These are phyloP conservation scores for Drosophila subquinaria DNA, from an alignment of 2,888 invertebrate species.

Conservation along the genomic window DNA sequence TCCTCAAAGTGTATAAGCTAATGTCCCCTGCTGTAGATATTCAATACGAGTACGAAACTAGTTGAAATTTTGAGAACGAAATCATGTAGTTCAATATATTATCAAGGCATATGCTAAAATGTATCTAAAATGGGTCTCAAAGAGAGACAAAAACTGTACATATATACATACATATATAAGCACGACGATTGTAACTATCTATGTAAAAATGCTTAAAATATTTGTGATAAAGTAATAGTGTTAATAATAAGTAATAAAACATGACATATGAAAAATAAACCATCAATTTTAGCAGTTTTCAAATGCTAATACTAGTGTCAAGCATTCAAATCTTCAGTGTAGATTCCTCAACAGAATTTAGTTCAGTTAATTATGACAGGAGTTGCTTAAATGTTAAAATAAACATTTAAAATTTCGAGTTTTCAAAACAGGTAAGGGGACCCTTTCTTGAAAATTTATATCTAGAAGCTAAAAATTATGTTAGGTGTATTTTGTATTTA, in stretches of 20 bases:
- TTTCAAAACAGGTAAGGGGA: no score
- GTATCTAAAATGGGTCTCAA: conserved; percentile 44
- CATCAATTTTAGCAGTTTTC: background rate
- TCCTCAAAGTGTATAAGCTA: conserved; percentile 63
- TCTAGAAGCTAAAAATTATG: no score
- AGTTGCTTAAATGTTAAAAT: no score
- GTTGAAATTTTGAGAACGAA: conserved; percentile 53
- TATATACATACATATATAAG: conserved; percentile 57
- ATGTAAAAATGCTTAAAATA: conserved; percentile 83
- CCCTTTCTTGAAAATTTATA: no score
- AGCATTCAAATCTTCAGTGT: no score
- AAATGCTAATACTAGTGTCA: background rate
- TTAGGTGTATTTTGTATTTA: no score
- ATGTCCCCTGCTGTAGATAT: conserved; percentile 70
- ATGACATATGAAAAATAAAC: conserved; percentile 58
- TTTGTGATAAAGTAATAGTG: conserved; percentile 81
- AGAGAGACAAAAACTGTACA: conserved; percentile 41
- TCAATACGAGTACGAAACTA: conserved; percentile 50
- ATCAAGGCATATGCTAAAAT: conserved; percentile 36
- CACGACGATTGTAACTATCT: conserved; percentile 77
- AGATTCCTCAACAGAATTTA: no score
- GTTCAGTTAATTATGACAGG: no score
- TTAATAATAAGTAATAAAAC: conserved; percentile 77
- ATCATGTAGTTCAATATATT: conserved; percentile 44
- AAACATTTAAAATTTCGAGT: no score